Conservation (phyloP, 1,140 invertebrate species). For the Drosophila orosa region DNA sequence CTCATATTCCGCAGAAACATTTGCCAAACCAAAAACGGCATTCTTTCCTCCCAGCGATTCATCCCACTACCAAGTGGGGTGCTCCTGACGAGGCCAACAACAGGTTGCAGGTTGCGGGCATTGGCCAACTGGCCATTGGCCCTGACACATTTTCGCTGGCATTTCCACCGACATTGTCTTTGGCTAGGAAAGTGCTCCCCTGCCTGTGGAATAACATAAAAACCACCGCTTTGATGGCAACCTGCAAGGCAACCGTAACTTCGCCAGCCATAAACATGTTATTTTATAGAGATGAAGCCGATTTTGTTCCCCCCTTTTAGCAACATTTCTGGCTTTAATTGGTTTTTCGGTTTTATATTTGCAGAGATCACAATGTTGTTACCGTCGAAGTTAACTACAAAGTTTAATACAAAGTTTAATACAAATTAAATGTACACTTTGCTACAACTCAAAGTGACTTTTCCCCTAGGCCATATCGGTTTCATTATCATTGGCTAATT, state of each 20-base stretch:
- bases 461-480: too few species aligned
- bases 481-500: background rate
- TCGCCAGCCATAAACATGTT: constrained; percentile 55
- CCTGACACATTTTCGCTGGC: constrained; percentile 41
- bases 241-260: constrained; percentile 8
- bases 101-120: constrained; percentile 6
- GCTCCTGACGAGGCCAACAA: constrained; percentile 12
- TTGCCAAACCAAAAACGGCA: constrained; percentile 48
- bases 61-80: constrained; percentile 4
- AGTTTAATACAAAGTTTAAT: constrained; percentile 1
- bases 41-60: constrained; percentile 22
- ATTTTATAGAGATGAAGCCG: constrained; percentile 40
- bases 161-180: constrained; percentile 31
- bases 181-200: constrained; percentile 10
- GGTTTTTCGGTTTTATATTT: background rate
- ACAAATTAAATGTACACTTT: background rate
- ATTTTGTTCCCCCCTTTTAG: background rate
- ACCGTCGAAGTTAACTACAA: background rate
- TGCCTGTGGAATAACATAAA: constrained; percentile 21
- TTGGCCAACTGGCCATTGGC: constrained; percentile 31
- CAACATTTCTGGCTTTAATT: constrained; percentile 8
- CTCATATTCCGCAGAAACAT: constrained; percentile 50
- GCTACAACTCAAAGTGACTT: background rate
- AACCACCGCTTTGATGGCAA: constrained; percentile 17
- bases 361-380: background rate